Base-by-base conservation (phyloP, 2,888 invertebrate species). In the Agrotis puta region DNA sequence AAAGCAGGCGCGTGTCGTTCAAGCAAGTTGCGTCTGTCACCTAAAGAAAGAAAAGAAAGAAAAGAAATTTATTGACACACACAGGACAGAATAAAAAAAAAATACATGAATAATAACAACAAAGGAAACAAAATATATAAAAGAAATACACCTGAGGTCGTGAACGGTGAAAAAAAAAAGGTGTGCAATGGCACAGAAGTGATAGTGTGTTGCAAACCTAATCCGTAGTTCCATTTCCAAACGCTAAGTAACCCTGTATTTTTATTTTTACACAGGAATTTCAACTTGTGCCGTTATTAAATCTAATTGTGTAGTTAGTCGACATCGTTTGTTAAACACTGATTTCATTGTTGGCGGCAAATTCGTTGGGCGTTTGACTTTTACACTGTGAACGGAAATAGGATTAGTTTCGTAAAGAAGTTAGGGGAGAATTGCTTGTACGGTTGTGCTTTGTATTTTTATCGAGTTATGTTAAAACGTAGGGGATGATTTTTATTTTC, bases 221-320 rank as follows among this genome's bases (percentile, higher is more conserved):
- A 11, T 39, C 39, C 39, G 9, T 39, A 39, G 39, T 39, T 39
- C 39, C 39, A 11, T 11, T 39, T 39, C 11, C 16, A 39, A 18
- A 9, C 14, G 1, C 18, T 39, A 43, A 9, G 50, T 24, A 33
- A 33, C 13, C 24, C 63, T 65, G 47, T 70, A 65, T 77, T 74
- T 53, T 81, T 77, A 71, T 64, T 77, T 73, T 65, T 67, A 59
- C 62, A 39, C 39, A 39, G 56, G 56, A 53, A 45, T 57, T 54
- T 18, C 16, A 33, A 66, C 63, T 69, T 62, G 64, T 63, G 67
- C 51, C 61, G 67, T 72, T 77, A 78, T 77, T 71, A 76, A 77
- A 77, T 74, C 62, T 77, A 72, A 81, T 81, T 74, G 59, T 64
- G 72, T 84, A 51, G 51, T 72, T 78, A 48, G 71, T 70, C 39